phyloP scores from a whole-genome alignment of 2,888 invertebrate species.

The Polyommatus iphigenia region DNA sequence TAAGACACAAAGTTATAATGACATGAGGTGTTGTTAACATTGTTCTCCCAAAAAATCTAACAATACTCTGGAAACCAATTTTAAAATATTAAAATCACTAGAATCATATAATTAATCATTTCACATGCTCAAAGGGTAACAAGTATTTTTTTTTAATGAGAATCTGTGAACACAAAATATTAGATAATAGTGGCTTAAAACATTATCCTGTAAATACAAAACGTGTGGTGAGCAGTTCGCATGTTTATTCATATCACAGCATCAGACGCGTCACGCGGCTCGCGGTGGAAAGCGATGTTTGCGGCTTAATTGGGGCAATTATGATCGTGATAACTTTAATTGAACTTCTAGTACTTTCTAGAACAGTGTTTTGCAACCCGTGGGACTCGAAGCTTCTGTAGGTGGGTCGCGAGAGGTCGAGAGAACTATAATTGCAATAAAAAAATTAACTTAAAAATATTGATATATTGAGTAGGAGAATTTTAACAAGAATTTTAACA shows the following conservation, averaged over 20 bases:
- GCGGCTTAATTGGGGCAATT: slow-evolving; percentile 25
- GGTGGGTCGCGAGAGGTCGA: no score
- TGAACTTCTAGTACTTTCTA: slow-evolving; percentile 15
- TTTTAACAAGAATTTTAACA: no score
- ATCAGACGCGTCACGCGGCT: slow-evolving; percentile 5
- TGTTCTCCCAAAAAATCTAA: no score
- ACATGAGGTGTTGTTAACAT: no score
- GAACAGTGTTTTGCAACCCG: background rate
- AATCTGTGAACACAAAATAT: background rate
- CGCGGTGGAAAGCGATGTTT: slow-evolving; percentile 20
- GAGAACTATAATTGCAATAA: background rate
- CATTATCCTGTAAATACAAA: background rate
- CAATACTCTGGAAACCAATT: no score
- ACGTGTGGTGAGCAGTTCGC: background rate
- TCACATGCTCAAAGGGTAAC: no score
- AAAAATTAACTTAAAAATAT: no score
- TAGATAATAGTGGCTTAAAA: background rate
- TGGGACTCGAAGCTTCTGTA: no score
- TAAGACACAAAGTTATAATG: no score
- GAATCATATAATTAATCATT: no score
- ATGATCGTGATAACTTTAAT: slow-evolving; percentile 25
- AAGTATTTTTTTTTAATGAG: background rate
- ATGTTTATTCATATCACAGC: slow-evolving; percentile 27
- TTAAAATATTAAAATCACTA: no score
- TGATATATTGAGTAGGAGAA: no score